A percentile compares a stretch with the other conserved stretches of the same genome.
phyloP scores from a whole-genome alignment of 1,140 invertebrate genomes.

The Phymastichus coffea region DNA sequence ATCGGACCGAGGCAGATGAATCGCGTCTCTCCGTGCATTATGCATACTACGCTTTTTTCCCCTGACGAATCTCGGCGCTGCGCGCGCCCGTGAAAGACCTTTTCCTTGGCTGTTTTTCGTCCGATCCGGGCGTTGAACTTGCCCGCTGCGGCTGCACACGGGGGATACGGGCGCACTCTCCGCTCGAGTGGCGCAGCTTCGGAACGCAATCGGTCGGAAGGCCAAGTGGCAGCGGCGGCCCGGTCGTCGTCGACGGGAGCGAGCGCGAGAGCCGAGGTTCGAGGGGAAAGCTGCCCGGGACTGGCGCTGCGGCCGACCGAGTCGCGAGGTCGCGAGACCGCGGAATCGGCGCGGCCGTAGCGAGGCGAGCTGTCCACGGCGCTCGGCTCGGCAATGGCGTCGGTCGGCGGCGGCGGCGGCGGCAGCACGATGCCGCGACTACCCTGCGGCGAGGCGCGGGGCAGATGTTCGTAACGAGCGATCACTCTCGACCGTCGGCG shows the following conservation, averaged over 20 bases:
- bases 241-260: not conserved
- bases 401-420: not conserved
- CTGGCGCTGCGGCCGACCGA: not conserved
- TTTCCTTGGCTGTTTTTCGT: no score
- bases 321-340: not conserved
- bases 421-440: not conserved
- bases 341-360: not conserved
- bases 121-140: no score
- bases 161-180: no score
- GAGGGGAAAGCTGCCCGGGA: no score
- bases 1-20: not conserved
- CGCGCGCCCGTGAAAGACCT: no score
- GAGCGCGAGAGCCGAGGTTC: not conserved
- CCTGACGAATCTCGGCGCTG: not conserved
- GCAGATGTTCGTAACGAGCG: no score
- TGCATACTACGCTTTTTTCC: no score
- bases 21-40: not conserved
- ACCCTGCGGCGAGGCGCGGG: no score
- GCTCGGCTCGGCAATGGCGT: conserved; percentile 22
- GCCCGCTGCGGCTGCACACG: no score
- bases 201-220: not conserved
- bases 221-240: not conserved
- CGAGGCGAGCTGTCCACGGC: not conserved
- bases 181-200: no score
- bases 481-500: no score